These are phyloP conservation scores for Saccopteryx leptura DNA, from an alignment of 2,113 vertebrate species.

Conservation along the genomic window DNA sequence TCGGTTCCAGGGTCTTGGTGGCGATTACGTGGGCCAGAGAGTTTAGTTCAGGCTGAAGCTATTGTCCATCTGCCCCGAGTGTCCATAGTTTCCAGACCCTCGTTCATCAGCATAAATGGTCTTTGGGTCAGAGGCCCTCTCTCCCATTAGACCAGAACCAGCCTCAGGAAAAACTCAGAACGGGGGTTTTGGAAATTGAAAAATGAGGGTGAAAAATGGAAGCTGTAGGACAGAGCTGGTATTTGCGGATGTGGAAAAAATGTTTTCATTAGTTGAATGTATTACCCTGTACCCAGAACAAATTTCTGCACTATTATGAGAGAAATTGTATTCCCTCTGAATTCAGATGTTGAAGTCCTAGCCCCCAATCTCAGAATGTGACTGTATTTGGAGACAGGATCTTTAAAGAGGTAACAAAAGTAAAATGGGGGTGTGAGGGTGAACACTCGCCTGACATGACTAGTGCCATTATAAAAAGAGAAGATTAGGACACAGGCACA, in stretches of 20 bases:
- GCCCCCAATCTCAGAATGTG: not conserved
- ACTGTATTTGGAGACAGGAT: not conserved
- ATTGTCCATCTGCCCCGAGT: not conserved
- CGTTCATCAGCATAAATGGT: not conserved
- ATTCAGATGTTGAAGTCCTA: not conserved
- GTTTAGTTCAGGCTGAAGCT: not conserved
- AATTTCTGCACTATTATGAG: not conserved
- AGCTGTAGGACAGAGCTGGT: slow-evolving; percentile 17
- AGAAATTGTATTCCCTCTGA: not conserved
- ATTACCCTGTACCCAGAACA: not conserved
- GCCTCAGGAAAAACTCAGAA: not conserved
- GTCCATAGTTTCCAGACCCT: not conserved
- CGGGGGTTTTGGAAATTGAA: slow-evolving; percentile 48
- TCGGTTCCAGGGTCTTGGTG: not conserved
- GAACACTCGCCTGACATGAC: not conserved
- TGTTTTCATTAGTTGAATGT: not conserved
- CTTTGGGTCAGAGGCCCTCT: not conserved
- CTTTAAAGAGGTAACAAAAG: not conserved
- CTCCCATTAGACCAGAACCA: not conserved
- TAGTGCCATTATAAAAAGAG: not conserved
- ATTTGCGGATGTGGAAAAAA: not conserved
- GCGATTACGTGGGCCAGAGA: not conserved
- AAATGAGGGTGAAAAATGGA: slow-evolving; percentile 15
- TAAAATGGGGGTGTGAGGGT: not conserved
- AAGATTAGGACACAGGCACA: not conserved